Evolutionary conservation across 2,888 invertebrate species (phyloP).

Genomic region (Pollenia amentaria): DNA sequence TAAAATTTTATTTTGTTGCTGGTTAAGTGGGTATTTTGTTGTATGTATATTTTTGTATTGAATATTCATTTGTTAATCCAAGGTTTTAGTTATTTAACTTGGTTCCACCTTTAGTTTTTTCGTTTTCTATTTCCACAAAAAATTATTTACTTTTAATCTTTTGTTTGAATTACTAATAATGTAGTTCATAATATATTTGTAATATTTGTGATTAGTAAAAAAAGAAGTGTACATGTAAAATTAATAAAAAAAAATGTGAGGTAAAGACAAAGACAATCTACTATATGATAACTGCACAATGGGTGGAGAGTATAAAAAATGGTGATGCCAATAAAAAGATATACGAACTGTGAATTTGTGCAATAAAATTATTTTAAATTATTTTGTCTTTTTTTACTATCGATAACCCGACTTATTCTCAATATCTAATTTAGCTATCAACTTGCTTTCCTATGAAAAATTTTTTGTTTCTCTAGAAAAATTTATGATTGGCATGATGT

Average conservation of each 20-base stretch:
- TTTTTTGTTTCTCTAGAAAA: no score
- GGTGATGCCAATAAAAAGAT: background rate
- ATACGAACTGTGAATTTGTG: no score
- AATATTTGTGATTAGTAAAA: constrained; percentile 14
- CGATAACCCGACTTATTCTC: no score
- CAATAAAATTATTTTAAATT: no score
- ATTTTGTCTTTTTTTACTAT: no score
- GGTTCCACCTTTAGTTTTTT: constrained; percentile 55
- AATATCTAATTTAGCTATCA: no score
- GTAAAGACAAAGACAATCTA: constrained; percentile 40
- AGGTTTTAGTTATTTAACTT: constrained; percentile 71
- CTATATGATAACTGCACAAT: constrained; percentile 37
- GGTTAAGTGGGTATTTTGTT: background rate
- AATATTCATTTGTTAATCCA: constrained; percentile 62
- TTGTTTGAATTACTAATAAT: constrained; percentile 12
- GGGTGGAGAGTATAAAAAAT: background rate
- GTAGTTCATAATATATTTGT: constrained; percentile 6
- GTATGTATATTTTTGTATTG: constrained; percentile 37
- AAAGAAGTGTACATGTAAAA: background rate
- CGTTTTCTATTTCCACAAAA: background rate
- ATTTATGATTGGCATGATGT: no score
- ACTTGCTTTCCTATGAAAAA: no score
- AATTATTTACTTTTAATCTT: background rate
- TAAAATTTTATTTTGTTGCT: background rate
- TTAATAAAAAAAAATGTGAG: constrained; percentile 16